Conservation (phyloP, 64 coral and sea anemone genomes). For the Dendronephthya gigantea region DNA sequence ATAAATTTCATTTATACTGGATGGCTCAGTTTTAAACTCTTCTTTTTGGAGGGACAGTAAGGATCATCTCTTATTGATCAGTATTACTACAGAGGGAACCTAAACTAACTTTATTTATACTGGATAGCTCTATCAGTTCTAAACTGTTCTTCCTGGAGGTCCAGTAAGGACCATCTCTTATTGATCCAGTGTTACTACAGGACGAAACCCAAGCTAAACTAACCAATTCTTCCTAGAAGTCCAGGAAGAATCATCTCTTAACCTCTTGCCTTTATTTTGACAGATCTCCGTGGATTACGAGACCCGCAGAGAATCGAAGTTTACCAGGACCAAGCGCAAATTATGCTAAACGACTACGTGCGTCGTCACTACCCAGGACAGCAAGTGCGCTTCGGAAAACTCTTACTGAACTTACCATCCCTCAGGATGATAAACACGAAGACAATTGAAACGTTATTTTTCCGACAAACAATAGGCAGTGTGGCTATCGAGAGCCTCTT, state of each 20-base stretch:
- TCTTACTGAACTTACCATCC: conserved; percentile 75
- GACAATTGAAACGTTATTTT: conserved; percentile 88
- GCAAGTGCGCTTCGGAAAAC: conserved; percentile 96
- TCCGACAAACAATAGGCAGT: conserved; percentile 83
- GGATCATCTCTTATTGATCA: background rate
- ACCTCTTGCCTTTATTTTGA: background rate
- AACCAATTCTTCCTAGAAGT: too few species aligned
- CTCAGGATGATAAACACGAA: conserved; percentile 74
- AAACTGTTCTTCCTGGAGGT: too few species aligned
- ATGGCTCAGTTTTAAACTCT: background rate
- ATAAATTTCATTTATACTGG: too few species aligned
- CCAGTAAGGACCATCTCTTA: too few species aligned
- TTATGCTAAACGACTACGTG: conserved; percentile 90
- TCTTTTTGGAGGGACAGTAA: background rate
- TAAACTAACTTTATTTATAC: too few species aligned
- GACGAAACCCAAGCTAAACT: too few species aligned
- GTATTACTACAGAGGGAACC: too few species aligned
- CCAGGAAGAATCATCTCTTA: background rate
- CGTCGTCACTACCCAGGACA: conserved; percentile 86
- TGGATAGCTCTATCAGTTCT: too few species aligned
- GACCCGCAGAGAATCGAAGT: conserved; percentile 85
- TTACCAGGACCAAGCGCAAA: conserved; percentile 96
- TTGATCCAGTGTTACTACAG: too few species aligned
- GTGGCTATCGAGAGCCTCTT: conserved; percentile 91
- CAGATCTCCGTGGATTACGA: conserved; percentile 73